phyloP scores from a whole-genome alignment of 2,113 vertebrate species.

The Xiphophorus maculatus region DNA sequence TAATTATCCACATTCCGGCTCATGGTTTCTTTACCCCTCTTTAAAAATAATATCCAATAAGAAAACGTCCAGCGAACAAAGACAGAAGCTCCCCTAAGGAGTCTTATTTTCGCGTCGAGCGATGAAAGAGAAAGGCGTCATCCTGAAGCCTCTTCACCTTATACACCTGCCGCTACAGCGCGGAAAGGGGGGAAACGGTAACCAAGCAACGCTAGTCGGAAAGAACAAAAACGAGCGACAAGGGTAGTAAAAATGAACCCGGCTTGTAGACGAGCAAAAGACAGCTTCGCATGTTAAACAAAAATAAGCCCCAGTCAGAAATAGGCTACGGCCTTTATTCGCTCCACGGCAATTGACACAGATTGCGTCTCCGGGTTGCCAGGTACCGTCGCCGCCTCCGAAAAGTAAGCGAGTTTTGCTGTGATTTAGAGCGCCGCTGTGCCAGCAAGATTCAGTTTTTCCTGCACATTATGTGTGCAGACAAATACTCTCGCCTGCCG shows the following conservation, averaged over 20 bases:
- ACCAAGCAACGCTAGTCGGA: neutral
- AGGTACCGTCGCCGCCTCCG: conserved; percentile 37
- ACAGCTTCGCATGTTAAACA: conserved; percentile 4
- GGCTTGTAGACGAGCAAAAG: conserved; percentile 3
- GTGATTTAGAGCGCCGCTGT: neutral
- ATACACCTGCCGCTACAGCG: conserved; percentile 61
- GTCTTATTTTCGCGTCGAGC: conserved; percentile 34
- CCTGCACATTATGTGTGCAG: rapidly evolving
- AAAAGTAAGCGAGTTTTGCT: conserved; percentile 2
- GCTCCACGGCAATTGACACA: conserved; percentile 66
- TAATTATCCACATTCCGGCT: conserved; percentile 9
- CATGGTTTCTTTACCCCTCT: neutral
- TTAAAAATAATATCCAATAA: neutral
- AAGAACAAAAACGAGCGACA: conserved; percentile 2
- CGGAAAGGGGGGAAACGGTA: conserved; percentile 13
- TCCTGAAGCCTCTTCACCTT: conserved; percentile 52
- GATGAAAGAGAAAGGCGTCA: conserved; percentile 57
- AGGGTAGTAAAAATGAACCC: conserved; percentile 5
- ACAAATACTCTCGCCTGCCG: neutral
- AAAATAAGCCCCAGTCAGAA: conserved; percentile 42
- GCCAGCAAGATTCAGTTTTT: neutral
- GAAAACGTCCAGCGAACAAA: conserved; percentile 43
- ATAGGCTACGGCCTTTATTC: conserved; percentile 63
- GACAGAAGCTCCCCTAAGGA: conserved; percentile 35
- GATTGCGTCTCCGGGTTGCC: conserved; percentile 78